Conservation (phyloP, 2,797 vertebrate genomes). For the Halcyon leucocephala region DNA sequence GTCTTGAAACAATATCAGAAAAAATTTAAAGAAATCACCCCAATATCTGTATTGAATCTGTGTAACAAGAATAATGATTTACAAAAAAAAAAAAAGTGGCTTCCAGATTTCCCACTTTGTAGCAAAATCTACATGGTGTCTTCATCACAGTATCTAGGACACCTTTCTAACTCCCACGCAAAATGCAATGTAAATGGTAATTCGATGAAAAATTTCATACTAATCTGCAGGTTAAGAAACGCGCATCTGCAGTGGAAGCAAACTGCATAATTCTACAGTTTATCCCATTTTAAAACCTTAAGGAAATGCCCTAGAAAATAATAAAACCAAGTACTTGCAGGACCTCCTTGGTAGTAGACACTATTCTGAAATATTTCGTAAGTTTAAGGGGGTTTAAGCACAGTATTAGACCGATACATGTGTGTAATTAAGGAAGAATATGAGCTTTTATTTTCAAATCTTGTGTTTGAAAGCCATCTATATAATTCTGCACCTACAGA, state of each 20-base stretch:
- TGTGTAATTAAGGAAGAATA: neutral
- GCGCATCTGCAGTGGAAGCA: neutral
- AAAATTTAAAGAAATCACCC: neutral
- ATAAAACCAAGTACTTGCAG: neutral
- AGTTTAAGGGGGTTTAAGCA: neutral
- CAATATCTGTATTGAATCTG: neutral
- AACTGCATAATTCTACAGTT: neutral
- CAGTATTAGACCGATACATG: neutral
- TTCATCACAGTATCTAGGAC: neutral
- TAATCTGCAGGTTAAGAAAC: neutral
- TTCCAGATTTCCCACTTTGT: neutral
- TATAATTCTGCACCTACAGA: neutral
- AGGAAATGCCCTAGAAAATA: neutral
- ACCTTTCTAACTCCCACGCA: neutral
- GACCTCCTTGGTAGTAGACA: neutral
- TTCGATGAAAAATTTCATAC: neutral
- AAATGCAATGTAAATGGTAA: neutral
- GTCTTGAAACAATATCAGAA: neutral
- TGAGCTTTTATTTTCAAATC: neutral
- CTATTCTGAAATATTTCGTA: neutral
- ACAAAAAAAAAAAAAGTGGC: neutral
- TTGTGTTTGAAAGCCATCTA: neutral
- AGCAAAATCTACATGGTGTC: neutral
- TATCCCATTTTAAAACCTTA: neutral
- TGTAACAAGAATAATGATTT: neutral